These are phyloP conservation scores for Euwallacea similis DNA, from an alignment of 1,140 invertebrate species.

Conservation along the genomic window DNA sequence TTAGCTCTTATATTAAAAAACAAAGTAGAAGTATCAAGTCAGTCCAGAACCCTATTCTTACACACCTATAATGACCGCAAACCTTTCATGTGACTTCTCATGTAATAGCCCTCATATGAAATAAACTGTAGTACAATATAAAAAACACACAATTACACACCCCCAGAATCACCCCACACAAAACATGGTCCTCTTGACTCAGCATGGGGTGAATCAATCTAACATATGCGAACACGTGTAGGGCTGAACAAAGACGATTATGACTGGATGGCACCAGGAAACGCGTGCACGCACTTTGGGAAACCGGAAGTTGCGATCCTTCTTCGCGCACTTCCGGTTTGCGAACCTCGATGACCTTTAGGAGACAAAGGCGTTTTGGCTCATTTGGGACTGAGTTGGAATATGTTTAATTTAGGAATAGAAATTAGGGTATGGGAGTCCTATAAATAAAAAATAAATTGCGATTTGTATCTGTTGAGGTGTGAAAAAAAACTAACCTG, in stretches of 20 bases:
- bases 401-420: not conserved
- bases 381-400: constrained; percentile 8
- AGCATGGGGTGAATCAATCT: constrained; percentile 28
- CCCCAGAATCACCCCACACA: constrained; percentile 18
- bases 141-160: constrained; percentile 33
- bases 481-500: no score
- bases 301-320: constrained; percentile 26
- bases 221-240: constrained; percentile 29
- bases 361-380: constrained; percentile 13
- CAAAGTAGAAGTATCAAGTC: no score
- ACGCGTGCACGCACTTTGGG: constrained; percentile 12
- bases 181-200: constrained; percentile 28
- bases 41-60: not conserved
- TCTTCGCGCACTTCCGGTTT: constrained; percentile 23
- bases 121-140: constrained; percentile 8
- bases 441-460: no score
- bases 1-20: no score
- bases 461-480: no score
- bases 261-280: constrained; percentile 22
- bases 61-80: not conserved
- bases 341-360: constrained; percentile 26
- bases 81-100: not conserved
- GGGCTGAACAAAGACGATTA: constrained; percentile 20
- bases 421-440: no score
- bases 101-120: constrained; percentile 15